Evolutionary conservation across 2,113 vertebrate species (phyloP), one percentile per base, ranked within the genome.

Genomic region (Nothobranchius furzeri): DNA sequence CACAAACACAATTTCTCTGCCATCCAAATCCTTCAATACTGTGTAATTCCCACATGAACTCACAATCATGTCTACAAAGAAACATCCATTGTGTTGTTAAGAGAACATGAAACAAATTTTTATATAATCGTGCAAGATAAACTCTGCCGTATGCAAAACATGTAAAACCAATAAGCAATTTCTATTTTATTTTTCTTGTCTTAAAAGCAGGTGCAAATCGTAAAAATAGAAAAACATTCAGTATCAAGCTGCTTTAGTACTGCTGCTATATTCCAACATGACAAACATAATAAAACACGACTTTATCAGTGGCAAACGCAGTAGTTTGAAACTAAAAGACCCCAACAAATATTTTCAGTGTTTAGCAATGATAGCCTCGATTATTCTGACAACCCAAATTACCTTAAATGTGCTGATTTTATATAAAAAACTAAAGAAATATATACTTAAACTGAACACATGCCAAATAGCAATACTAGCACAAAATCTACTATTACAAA

Each of bases 131-230:
- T 12, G 13, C 12, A 45, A 12, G 7, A 51, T 7, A 62, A 51
- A 13, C 12, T 40, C n/a, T 35, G 7, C n/a, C 30, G 30, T 37
- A 63, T 50, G 12, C 49, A 45, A 45, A 35, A 50, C 0, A 2
- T 24, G 17, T 48, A 20, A 72, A 17, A 36, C 0, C 9, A 36
- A 30, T 9, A 11, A 7, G 4, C 30, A 30, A 30, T 30, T 30
- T 30, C 30, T 30, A 40, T 30, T 60, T 48, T 47, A 6, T 64
- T 45, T 64, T 30, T 46, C 81, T 87, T 81, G 83, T 78, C 73
- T 46, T 20, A 3, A 61, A 10, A 73, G 20, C 1, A 72, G 9
- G 10, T 59, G 36, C 50, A 73, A 68, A 83, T 70, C 1, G 20
- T 9, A 9, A 13, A 49, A 36, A 30, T 30, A 30, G 30, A 64